Base-by-base conservation (phyloP, 2,113 vertebrate genomes). In the Pseudopodoces humilis region DNA sequence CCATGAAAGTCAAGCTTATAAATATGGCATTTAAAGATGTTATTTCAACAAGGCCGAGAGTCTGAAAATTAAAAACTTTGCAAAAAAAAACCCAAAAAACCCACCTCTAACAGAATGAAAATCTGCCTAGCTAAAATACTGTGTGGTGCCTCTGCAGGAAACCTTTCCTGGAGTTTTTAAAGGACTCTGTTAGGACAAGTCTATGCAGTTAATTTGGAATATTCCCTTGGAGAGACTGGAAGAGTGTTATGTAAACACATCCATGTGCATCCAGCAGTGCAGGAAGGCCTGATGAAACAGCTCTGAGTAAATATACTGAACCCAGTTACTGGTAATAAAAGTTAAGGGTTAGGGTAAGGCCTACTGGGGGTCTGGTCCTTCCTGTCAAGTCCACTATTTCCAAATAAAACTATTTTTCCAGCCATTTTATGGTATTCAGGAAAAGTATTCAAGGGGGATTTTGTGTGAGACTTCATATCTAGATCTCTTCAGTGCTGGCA, bases 371-470 rank as follows among this genome's bases (percentile, higher is more conserved):
- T 41, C 31, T 81, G 15, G 13, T 50, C 31, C 33, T 70, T 78
- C 78, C 33, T 63, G 12, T 55, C 25, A 81, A 50, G 35, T 52
- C 10, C 11, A 14, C 7, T 19, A 6, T 18, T 74, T 62, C 33
- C 46, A 58, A 39, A 74, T 1, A 41, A 52, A 67, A 67, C 49
- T 69, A 58, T 37, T 75, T 58, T 71, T 31, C 15, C 43, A 20
- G 19, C 0, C 0, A 1, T 50, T 62, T 46, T 37, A 3, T 21
- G 5, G 4, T 41, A 7, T 35, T 50, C 23, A 5, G 7, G n/a
- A 62, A 69, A 52, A 58, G 10, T 11, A 25, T 24, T 89, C 47
- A 67, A 15, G 24, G 44, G 2, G 4, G 6, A 46, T 52, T 83
- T 76, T 72, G 3, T 58, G 39, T 43, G 60, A 46, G 9, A 5